phyloP scores from a whole-genome alignment of 1,140 invertebrate genomes.

The Drosophila pachea region DNA sequence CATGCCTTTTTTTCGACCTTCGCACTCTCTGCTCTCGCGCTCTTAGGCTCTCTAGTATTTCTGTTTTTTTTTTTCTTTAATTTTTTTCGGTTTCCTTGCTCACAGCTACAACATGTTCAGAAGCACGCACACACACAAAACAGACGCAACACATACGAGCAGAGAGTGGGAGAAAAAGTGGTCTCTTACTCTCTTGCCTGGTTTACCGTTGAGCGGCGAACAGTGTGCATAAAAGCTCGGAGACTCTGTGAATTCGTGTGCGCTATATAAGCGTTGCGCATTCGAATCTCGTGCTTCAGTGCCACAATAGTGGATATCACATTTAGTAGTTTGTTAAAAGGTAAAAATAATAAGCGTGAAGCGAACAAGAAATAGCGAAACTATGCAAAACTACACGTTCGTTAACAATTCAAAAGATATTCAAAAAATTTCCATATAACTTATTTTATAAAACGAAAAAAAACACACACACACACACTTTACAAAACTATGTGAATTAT shows the following conservation, averaged over 20 bases:
- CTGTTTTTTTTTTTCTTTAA: background rate
- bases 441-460: conserved; percentile 10
- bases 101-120: background rate
- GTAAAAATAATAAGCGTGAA: conserved; percentile 46
- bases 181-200: conserved; percentile 23
- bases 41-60: background rate
- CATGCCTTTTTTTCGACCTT: conserved; percentile 74
- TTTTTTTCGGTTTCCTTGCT: conserved; percentile 28
- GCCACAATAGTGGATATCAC: conserved; percentile 73
- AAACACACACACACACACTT: no score
- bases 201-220: conserved; percentile 58
- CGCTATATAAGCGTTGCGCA: conserved; percentile 74
- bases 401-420: conserved; percentile 3
- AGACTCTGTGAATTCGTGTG: conserved; percentile 56
- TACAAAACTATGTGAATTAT: conserved; percentile 38
- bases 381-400: conserved; percentile 40
- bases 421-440: conserved; percentile 4
- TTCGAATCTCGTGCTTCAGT: conserved; percentile 73
- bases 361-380: conserved; percentile 38
- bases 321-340: conserved; percentile 76
- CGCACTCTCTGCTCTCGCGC: conserved; percentile 21
- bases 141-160: background rate
- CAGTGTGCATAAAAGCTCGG: conserved; percentile 44
- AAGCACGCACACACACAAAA: conserved; percentile 9
- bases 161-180: conserved; percentile 22